phyloP scores from a whole-genome alignment of 2,888 invertebrate genomes.

The Halocaridina rubra region DNA sequence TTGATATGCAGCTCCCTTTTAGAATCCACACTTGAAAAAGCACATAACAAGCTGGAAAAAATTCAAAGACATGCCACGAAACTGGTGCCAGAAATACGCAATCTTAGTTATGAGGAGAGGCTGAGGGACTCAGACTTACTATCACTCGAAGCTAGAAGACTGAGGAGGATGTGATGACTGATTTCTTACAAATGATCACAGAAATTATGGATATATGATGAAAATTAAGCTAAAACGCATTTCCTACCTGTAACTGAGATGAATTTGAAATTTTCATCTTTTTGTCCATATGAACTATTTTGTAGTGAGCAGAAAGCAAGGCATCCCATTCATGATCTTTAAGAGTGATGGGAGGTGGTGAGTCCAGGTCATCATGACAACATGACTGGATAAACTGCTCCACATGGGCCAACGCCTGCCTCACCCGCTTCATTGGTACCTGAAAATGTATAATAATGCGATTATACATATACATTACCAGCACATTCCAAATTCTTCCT shows the following conservation, averaged over 20 bases:
- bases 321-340: slow-evolving; percentile 90
- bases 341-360: slow-evolving; percentile 45
- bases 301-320: slow-evolving; percentile 80
- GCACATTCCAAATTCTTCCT: too few relatives aligned
- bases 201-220: neutral
- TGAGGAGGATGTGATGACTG: too few relatives aligned
- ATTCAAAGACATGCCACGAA: too few relatives aligned
- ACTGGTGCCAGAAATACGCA: too few relatives aligned
- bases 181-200: neutral
- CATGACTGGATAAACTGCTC: slow-evolving; percentile 58
- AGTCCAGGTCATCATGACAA: slow-evolving; percentile 59
- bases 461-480: too few relatives aligned
- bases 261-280: slow-evolving; percentile 60
- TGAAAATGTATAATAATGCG: neutral
- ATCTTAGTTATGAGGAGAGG: too few relatives aligned
- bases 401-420: slow-evolving; percentile 55
- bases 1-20: too few relatives aligned
- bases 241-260: slow-evolving; percentile 30
- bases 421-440: slow-evolving; percentile 55
- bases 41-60: too few relatives aligned
- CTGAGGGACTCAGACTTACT: too few relatives aligned
- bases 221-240: neutral
- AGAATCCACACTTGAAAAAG: too few relatives aligned
- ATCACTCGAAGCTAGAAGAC: too few relatives aligned
- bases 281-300: slow-evolving; percentile 73